These are phyloP conservation scores for Helogale parvula DNA, from an alignment of 2,113 vertebrate species.

Conservation along the genomic window DNA sequence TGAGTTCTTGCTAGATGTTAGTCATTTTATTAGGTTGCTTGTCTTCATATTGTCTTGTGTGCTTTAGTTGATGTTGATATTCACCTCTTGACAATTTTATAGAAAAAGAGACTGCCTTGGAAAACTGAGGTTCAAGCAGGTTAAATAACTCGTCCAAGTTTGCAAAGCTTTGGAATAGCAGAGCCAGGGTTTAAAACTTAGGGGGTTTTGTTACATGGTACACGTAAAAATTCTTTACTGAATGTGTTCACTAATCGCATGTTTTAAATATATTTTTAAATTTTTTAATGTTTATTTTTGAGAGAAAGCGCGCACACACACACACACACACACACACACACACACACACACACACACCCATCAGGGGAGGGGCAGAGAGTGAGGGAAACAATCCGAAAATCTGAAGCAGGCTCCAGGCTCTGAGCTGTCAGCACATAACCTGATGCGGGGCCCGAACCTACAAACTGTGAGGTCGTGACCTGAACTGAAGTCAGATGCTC, in stretches of 20 bases:
- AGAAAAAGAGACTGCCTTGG: not conserved
- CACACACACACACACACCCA: too few species aligned
- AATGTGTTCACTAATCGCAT: not conserved
- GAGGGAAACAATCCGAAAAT: too few species aligned
- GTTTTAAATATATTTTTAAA: too few species aligned
- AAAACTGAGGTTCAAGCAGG: not conserved
- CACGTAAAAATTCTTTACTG: not conserved
- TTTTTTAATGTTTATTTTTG: too few species aligned
- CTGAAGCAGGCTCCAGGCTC: too few species aligned
- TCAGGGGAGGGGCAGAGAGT: too few species aligned
- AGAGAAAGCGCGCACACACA: too few species aligned
- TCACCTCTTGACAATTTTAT: not conserved
- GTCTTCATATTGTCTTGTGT: not conserved
- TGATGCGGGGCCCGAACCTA: too few species aligned
- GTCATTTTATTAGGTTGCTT: constrained; percentile 17
- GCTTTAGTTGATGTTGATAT: not conserved
- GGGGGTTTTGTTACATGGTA: not conserved
- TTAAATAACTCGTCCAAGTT: not conserved
- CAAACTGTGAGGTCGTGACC: too few species aligned
- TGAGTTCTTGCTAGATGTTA: not conserved
- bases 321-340: too few species aligned
- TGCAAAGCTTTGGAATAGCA: not conserved
- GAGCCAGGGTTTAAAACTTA: not conserved
- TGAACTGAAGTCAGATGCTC: too few species aligned
- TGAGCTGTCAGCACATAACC: too few species aligned